A percentile compares a stretch with the other conserved stretches of the same genome.
phyloP scores from a whole-genome alignment of 2,113 vertebrate genomes.

The Stegostoma tigrinum region DNA sequence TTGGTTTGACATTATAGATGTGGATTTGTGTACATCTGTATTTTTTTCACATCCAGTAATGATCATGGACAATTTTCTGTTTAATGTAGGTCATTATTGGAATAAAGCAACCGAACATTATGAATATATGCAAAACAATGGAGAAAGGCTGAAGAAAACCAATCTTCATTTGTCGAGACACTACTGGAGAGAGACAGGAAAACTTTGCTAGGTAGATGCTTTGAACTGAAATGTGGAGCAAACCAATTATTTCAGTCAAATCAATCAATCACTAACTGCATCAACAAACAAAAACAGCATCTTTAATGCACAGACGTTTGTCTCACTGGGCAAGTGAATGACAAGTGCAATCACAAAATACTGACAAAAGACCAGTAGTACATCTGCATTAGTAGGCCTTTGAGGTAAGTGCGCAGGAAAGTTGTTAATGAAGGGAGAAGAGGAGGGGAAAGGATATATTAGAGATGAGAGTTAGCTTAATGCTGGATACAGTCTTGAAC shows the following conservation, averaged over 20 bases:
- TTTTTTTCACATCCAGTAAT: not conserved
- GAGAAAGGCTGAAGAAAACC: not conserved
- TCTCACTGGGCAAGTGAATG: not conserved
- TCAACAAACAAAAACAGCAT: not conserved
- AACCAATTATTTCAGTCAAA: not conserved
- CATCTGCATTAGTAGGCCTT: not conserved
- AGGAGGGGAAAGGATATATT: not conserved
- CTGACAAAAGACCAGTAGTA: not conserved
- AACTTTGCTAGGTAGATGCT: not conserved
- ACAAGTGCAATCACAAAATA: not conserved
- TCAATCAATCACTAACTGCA: not conserved
- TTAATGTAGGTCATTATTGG: not conserved
- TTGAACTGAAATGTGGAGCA: not conserved
- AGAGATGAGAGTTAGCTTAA: not conserved
- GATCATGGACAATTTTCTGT: not conserved
- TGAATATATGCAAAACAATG: not conserved
- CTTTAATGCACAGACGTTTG: not conserved
- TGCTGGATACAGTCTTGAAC: not conserved
- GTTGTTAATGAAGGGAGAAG: too few relatives aligned
- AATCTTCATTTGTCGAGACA: not conserved
- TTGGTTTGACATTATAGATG: not conserved
- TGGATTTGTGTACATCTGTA: not conserved
- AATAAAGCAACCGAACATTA: not conserved
- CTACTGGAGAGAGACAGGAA: not conserved
- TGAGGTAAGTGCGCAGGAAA: not conserved